phyloP scores from a whole-genome alignment of 1,140 invertebrate genomes.

The Tetramorium simillimum region DNA sequence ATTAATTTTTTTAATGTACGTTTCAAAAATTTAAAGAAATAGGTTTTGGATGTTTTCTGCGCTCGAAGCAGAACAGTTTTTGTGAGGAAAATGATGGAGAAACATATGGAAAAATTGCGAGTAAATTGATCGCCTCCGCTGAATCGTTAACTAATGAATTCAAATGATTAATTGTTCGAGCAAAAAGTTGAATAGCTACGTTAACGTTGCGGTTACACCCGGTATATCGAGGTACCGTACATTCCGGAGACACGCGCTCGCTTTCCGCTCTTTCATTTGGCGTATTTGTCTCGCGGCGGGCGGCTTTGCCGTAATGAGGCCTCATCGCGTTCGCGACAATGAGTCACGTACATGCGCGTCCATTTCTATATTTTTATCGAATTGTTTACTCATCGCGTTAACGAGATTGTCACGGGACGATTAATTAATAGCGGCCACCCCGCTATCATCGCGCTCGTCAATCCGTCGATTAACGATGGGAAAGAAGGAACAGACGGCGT shows the following conservation, averaged over 20 bases:
- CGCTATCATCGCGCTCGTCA: neutral
- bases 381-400: slow-evolving; percentile 35
- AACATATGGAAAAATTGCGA: neutral
- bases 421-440: slow-evolving; percentile 15
- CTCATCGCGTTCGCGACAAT: neutral
- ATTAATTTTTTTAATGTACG: too few species aligned
- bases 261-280: slow-evolving; percentile 39
- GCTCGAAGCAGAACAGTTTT: neutral
- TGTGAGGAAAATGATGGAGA: neutral
- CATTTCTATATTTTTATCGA: slow-evolving; percentile 40
- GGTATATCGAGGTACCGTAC: slow-evolving; percentile 4
- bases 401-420: slow-evolving; percentile 5
- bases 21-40: neutral
- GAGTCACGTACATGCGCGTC: slow-evolving; percentile 5
- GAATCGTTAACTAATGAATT: neutral
- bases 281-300: slow-evolving; percentile 28
- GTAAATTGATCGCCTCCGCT: neutral
- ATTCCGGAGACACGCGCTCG: neutral
- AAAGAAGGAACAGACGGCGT: neutral
- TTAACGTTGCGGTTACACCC: neutral
- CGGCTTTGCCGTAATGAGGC: slow-evolving; percentile 10
- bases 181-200: neutral
- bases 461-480: neutral
- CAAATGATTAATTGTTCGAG: neutral
- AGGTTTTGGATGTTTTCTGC: neutral